Conservation (phyloP, 1,140 invertebrate genomes). For the Scaptomyza hsui region DNA sequence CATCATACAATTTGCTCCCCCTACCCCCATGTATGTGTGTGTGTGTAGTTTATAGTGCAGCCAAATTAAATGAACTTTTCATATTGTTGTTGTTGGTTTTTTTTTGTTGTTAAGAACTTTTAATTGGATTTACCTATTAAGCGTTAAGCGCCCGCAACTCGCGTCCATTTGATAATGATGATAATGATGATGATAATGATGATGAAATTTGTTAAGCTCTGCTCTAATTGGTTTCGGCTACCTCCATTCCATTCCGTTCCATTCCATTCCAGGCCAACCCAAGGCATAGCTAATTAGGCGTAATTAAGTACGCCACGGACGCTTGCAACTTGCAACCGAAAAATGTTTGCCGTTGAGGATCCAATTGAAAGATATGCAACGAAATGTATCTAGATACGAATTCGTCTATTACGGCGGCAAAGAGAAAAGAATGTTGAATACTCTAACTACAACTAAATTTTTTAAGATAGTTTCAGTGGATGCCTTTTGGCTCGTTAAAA, state of each 20-base stretch:
- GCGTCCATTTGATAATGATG: conserved; percentile 56
- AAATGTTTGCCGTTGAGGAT: conserved; percentile 20
- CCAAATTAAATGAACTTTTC: conserved; percentile 53
- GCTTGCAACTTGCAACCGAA: conserved; percentile 14
- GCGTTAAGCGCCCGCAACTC: conserved; percentile 43
- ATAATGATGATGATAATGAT: no score
- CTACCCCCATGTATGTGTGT: not conserved
- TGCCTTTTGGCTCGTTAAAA: no score
- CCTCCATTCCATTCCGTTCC: no score
- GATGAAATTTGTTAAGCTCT: conserved; percentile 62
- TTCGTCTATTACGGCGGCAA: not conserved
- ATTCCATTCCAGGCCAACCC: conserved; percentile 13
- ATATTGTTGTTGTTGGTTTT: conserved; percentile 21
- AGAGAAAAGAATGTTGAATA: not conserved
- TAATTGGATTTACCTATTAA: conserved; percentile 63
- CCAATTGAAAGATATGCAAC: conserved; percentile 26
- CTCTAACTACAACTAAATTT: no score
- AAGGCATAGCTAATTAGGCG: conserved; percentile 53
- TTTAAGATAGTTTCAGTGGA: no score
- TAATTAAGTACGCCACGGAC: conserved; percentile 50
- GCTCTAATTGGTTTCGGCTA: conserved; percentile 57
- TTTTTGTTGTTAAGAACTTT: conserved; percentile 49
- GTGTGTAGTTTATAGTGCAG: conserved; percentile 21
- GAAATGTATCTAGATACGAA: conserved; percentile 14
- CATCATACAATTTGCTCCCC: conserved; percentile 27